Evolutionary conservation across 2,113 vertebrate species (phyloP), one percentile per base, ranked within the genome.

Genomic region (Odocoileus virginianus): DNA sequence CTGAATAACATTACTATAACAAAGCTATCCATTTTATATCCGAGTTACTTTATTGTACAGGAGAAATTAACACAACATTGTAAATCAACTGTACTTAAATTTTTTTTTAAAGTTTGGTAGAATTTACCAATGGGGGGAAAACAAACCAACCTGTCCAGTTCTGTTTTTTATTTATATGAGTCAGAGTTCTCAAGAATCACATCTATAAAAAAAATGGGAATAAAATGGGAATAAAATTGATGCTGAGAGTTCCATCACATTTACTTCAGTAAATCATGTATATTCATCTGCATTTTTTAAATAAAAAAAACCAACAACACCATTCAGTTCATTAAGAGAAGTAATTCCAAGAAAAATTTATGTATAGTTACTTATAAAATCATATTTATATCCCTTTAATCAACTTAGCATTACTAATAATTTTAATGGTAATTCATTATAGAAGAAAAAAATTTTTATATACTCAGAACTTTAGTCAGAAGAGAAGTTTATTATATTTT

Each of bases 381-480:
- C 60, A 40, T 87, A 82, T 76, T 94, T 55, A 74, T 36, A 28
- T 83, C 74, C 40, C 50, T 96, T 96, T 61, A 71, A 88, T 85
- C 27, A 92, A 47, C 27, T 57, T 45, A 27, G 4, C 19, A 64
- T 71, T 71, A 92, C 58, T 81, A 92, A 83, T 94, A 61, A 47
- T 86, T 94, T 86, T 79, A 97, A 89, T 81, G 79, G 85, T 82
- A 91, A 91, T 87, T 94, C 43, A 81, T 54, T 92, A 30, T 30
- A 95, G 25, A 86, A 79, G 50, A 94, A 93, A 95, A 89, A 30
- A 6, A 0, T 12, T 64, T 86, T 85, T 79, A 92, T 89, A 97
- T 11, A 47, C 13, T n/a, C 60, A 74, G 89, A 74, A 67, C 58
- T 88, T 81, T 86, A 88, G 50, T 78, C 55, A 96, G 43, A 60